Conservation (phyloP, 64 coral and sea anemone species). For the Catalaphyllia jardinei region DNA sequence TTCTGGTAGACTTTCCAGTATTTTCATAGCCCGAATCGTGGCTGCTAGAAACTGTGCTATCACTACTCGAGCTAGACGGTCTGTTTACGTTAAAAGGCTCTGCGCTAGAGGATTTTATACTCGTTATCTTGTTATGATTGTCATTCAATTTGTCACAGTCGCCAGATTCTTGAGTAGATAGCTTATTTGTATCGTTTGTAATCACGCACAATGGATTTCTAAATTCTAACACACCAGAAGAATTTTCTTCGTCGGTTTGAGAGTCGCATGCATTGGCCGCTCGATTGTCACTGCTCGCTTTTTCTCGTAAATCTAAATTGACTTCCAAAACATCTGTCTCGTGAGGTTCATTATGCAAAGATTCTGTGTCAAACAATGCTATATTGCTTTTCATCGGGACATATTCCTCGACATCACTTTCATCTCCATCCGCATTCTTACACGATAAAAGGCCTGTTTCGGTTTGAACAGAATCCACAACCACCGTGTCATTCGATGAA, state of each 20-base stretch:
- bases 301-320: background rate
- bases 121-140: conserved; percentile 12
- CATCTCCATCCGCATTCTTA: background rate
- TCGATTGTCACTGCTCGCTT: background rate
- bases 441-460: background rate
- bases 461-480: background rate
- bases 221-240: conserved; percentile 28
- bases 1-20: background rate
- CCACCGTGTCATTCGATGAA: background rate
- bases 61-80: background rate
- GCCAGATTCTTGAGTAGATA: background rate
- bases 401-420: conserved; percentile 1
- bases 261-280: background rate
- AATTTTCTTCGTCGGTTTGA: background rate
- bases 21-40: conserved; percentile 23
- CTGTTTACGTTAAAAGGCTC: conserved; percentile 25
- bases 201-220: conserved; percentile 38
- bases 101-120: background rate
- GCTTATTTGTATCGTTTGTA: background rate
- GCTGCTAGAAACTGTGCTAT: background rate
- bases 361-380: conserved; percentile 1
- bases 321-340: conserved; percentile 23
- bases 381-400: conserved; percentile 43
- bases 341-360: background rate
- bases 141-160: conserved; percentile 30